phyloP scores from a whole-genome alignment of 92 coral and sea anemone genomes.

The Porites divaricata region DNA sequence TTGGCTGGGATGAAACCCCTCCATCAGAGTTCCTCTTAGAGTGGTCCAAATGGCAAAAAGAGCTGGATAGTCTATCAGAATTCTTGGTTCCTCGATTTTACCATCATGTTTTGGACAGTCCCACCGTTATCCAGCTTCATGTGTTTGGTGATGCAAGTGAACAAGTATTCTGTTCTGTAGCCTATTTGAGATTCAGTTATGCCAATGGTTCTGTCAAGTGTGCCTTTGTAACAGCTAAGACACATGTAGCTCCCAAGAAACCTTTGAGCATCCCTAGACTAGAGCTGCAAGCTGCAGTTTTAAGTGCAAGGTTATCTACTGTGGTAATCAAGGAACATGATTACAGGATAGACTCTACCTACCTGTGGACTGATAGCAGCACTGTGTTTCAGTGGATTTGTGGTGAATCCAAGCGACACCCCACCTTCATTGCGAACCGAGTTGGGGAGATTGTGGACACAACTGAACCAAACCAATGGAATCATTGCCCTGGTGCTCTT shows the following conservation, averaged over 20 bases:
- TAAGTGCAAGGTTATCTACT: slow-evolving; percentile 33
- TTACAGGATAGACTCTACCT: slow-evolving; percentile 27
- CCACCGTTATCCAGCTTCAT: slow-evolving; percentile 40
- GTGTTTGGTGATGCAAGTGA: slow-evolving; percentile 70
- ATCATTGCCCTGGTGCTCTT: slow-evolving; percentile 25
- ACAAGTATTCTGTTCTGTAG: slow-evolving; percentile 54
- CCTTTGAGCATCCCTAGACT: slow-evolving; percentile 53
- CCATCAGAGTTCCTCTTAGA: slow-evolving; percentile 45
- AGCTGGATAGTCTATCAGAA: slow-evolving; percentile 36
- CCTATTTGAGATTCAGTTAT: slow-evolving; percentile 39
- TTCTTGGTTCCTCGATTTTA: slow-evolving; percentile 54
- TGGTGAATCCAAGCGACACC: slow-evolving; percentile 39
- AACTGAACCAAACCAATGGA: slow-evolving; percentile 30
- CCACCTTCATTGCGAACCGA: slow-evolving; percentile 43
- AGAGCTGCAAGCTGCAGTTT: slow-evolving; percentile 60
- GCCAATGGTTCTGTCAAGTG: slow-evolving; percentile 27
- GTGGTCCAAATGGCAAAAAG: slow-evolving; percentile 59
- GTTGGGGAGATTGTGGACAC: slow-evolving; percentile 25
- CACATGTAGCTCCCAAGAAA: slow-evolving; percentile 60
- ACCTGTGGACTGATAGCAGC: slow-evolving; percentile 58
- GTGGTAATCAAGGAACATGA: slow-evolving; percentile 46
- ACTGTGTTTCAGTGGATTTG: slow-evolving; percentile 55
- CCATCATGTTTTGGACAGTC: slow-evolving; percentile 5
- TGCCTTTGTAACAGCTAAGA: slow-evolving; percentile 48
- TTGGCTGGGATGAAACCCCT: slow-evolving; percentile 53